Percentiles rank a stretch among this genome's conserved stretches.
These are phyloP conservation scores for Colostygia pectinataria DNA, from an alignment of 2,888 invertebrate genomes.

Conservation along the genomic window DNA sequence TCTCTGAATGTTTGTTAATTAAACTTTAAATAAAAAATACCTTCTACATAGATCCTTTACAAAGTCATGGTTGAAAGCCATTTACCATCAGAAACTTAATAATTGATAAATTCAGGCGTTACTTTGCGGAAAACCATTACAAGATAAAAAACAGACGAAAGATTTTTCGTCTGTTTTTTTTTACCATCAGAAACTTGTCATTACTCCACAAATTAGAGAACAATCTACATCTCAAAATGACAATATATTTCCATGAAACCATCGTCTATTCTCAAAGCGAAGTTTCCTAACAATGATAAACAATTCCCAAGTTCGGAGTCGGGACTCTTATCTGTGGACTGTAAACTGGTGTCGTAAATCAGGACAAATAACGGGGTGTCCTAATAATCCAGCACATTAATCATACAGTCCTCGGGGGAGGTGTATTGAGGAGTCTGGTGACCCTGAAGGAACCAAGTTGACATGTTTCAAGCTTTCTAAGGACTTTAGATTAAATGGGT, in stretches of 20 bases:
- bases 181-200: not conserved
- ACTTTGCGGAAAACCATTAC: no score
- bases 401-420: constrained; percentile 29
- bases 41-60: no score
- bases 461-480: not conserved
- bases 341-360: constrained; percentile 33
- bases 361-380: constrained; percentile 34
- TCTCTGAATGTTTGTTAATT: no score
- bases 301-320: constrained; percentile 25
- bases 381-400: constrained; percentile 39
- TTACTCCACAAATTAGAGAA: not conserved
- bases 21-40: no score
- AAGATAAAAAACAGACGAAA: no score
- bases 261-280: constrained; percentile 1
- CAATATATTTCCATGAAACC: constrained; percentile 13
- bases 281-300: constrained; percentile 25
- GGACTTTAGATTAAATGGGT: no score
- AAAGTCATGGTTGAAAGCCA: no score
- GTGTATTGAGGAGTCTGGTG: constrained; percentile 10
- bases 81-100: no score
- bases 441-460: constrained; percentile 2
- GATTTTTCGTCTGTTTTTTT: no score
- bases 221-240: not conserved
- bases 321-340: constrained; percentile 34
- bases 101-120: no score